phyloP scores from a whole-genome alignment of 2,888 invertebrate species.

The Drosophila picticornis region DNA sequence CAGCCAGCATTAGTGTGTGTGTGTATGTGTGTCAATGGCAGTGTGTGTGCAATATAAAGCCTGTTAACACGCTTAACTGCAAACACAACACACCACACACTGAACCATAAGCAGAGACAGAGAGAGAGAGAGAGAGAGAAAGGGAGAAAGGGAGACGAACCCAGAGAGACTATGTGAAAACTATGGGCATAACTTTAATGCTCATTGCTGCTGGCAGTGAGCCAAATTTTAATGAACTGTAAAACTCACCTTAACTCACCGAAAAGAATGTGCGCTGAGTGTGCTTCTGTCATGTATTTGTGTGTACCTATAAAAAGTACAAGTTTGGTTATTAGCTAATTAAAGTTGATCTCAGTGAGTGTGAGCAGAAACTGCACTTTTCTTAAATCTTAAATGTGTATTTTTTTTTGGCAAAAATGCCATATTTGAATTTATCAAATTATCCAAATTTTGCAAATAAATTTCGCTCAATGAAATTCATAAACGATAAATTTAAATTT shows the following conservation, averaged over 20 bases:
- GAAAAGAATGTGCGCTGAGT: conserved; percentile 5
- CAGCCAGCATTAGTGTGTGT: conserved; percentile 33
- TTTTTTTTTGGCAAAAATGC: background rate
- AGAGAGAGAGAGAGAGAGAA: conserved; percentile 52
- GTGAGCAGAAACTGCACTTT: background rate
- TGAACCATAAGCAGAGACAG: conserved; percentile 45
- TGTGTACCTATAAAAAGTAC: background rate
- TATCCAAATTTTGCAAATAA: background rate
- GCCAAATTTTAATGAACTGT: conserved; percentile 80
- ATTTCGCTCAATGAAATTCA: background rate
- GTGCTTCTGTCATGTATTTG: background rate
- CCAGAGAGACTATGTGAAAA: conserved; percentile 53
- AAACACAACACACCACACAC: conserved; percentile 48
- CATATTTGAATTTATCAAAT: background rate
- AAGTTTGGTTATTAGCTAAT: conserved; percentile 27
- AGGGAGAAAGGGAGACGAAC: conserved; percentile 31
- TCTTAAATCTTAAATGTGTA: background rate
- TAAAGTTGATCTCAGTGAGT: conserved; percentile 7
- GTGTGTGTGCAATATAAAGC: conserved; percentile 68
- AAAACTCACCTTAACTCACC: conserved; percentile 37
- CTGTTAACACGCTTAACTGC: conserved; percentile 81
- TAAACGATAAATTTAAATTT: background rate
- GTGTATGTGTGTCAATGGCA: conserved; percentile 28
- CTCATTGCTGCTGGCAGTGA: conserved; percentile 73
- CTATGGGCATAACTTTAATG: conserved; percentile 76